Base-by-base conservation (phyloP, 2,113 vertebrate genomes). In the Mus spicilegus region DNA sequence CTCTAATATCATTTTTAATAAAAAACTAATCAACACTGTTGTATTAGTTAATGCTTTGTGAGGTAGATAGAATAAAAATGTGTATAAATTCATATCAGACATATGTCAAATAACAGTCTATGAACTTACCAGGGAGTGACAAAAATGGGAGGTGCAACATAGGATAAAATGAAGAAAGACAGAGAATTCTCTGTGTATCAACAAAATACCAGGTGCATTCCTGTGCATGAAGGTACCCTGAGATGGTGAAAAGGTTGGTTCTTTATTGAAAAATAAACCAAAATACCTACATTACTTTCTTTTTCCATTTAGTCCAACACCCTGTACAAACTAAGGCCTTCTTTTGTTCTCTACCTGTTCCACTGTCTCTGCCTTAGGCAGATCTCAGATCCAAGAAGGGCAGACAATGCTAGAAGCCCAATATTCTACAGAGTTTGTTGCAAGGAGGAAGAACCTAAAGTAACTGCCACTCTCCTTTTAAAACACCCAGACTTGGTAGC, bases 401-500 rank as follows among this genome's bases (percentile, higher is more conserved):
- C 2, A 87, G 42, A 87, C 30, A 69, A 69, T 36, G 65, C 11
- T 36, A 11, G 19, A 72, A 51, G 19, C 33, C 22, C 7, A n/a
- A 51, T 22, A 72, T 56, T 87, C 67, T n/a, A 54, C 7, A 56
- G 49, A 54, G 3, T 7, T 2, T 16, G 67, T 17, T 73, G 13
- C 24, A 28, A 72, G 22, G 11, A 61, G 20, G 33, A 36, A 26
- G 20, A 39, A 24, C 5, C 11, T 39, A 39, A 24, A 14, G 12
- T 14, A 39, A 82, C 22, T 26, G 36, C 22, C 6, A 4, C 22
- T 26, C 20, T 7, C 2, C 12, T 61, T 58, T 26, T 13, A 16
- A 26, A 5, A 3, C 3, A 61, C 19, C 0, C 12, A 61, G 22
- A 39, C 56, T 39, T 13, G n/a, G 2, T 61, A 13, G 12, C 3